A percentile compares a stretch with the other conserved stretches of the same genome.
These are phyloP conservation scores for Urosaurus nigricauda DNA, from an alignment of 2,797 vertebrate species.

Conservation along the genomic window DNA sequence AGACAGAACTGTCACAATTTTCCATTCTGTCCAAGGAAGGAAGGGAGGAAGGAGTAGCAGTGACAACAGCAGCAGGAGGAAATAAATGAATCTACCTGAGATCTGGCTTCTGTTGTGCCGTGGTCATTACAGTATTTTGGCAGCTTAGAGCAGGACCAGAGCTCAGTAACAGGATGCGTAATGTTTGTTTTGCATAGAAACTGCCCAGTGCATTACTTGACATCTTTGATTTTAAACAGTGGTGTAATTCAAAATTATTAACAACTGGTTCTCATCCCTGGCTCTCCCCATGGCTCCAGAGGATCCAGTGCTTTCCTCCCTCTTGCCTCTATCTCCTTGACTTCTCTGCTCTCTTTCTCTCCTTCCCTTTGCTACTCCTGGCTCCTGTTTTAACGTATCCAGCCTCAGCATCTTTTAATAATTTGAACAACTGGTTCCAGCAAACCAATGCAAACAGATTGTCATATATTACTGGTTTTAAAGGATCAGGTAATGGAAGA, in stretches of 20 bases:
- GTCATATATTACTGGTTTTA: no score
- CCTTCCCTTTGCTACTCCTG: no score
- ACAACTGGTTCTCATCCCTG: no score
- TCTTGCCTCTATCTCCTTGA: no score
- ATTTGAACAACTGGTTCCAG: no score
- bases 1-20: neutral
- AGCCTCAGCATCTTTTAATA: no score
- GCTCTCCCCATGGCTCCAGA: neutral
- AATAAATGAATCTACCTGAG: neutral
- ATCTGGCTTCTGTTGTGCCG: neutral
- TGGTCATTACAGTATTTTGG: neutral
- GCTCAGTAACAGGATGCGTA: neutral
- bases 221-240: neutral
- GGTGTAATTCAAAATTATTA: no score
- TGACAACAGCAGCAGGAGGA: neutral
- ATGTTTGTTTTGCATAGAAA: no score
- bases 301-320: no score
- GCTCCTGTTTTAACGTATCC: no score
- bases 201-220: neutral
- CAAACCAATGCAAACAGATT: no score
- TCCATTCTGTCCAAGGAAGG: neutral
- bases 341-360: no score
- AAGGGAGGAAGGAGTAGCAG: neutral
- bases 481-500: neutral
- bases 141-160: neutral